Evolutionary conservation across 2,888 invertebrate genomes (phyloP).

Genomic region (Eristalinus sepulchralis): DNA sequence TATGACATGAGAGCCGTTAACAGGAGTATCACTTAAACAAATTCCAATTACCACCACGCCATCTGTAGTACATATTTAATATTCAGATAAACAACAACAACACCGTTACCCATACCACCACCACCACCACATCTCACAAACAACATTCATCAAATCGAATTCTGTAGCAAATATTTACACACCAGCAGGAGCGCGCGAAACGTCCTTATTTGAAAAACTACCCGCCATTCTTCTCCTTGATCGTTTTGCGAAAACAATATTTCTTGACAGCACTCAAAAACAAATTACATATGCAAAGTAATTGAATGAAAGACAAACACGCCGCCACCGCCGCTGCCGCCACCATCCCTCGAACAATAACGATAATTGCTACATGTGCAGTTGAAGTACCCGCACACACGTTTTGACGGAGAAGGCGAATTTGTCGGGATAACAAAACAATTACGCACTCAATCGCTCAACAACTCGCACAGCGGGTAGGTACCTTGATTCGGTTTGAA

Average conservation of each 20-base stretch:
- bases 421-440: background rate
- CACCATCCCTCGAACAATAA: conserved; percentile 34
- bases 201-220: background rate
- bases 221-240: background rate
- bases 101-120: conserved; percentile 25
- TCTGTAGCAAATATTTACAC: background rate
- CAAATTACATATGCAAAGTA: conserved; percentile 1
- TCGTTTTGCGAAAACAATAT: background rate
- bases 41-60: conserved; percentile 21
- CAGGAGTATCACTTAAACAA: conserved; percentile 4
- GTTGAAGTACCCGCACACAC: conserved; percentile 31
- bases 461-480: conserved; percentile 7
- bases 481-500: background rate
- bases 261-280: background rate
- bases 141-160: background rate
- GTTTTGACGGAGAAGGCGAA: background rate
- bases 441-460: conserved; percentile 42
- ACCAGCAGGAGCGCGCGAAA: background rate
- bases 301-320: conserved; percentile 1
- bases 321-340: too few relatives aligned
- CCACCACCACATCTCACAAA: conserved; percentile 42
- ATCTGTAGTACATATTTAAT: background rate
- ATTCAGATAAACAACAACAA: background rate
- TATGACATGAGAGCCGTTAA: background rate
- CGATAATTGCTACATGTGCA: conserved; percentile 7